Conservation (phyloP, 1,140 invertebrate species). For the Drosophila subpulchrella region DNA sequence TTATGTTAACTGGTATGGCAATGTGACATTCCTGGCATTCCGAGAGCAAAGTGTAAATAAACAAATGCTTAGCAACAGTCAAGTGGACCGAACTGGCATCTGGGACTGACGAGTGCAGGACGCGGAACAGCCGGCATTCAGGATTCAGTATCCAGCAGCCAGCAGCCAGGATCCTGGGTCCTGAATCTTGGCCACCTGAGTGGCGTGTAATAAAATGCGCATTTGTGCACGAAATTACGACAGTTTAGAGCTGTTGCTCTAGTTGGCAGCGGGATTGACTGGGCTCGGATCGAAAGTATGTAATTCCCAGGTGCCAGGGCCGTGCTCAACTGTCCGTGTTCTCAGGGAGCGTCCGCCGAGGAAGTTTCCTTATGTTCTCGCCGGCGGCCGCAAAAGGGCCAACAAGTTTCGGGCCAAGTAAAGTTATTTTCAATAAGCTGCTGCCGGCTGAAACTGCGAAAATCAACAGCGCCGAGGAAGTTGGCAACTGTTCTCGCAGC, state of each 20-base stretch:
- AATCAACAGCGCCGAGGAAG: slow-evolving; percentile 42
- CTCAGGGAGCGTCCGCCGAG: neutral
- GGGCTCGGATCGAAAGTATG: slow-evolving; percentile 10
- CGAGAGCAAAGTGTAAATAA: slow-evolving; percentile 71
- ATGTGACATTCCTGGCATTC: slow-evolving; percentile 55
- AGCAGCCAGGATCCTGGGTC: neutral
- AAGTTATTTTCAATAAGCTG: slow-evolving; percentile 75
- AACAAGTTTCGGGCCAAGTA: slow-evolving; percentile 48
- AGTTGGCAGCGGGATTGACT: slow-evolving; percentile 22
- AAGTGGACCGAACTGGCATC: slow-evolving; percentile 30
- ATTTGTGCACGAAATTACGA: slow-evolving; percentile 76
- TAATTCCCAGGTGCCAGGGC: slow-evolving; percentile 28
- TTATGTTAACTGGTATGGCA: slow-evolving; percentile 20
- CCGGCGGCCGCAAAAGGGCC: slow-evolving; percentile 37
- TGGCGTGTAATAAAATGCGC: slow-evolving; percentile 77
- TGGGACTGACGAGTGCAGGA: slow-evolving; percentile 28
- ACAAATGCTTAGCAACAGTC: slow-evolving; percentile 61
- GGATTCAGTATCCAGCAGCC: slow-evolving; percentile 5
- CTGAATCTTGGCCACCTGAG: slow-evolving; percentile 44
- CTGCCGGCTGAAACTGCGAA: slow-evolving; percentile 44
- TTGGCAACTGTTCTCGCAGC: slow-evolving; percentile 26
- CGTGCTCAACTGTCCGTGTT: slow-evolving; percentile 28
- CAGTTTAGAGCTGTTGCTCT: slow-evolving; percentile 50
- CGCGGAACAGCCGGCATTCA: slow-evolving; percentile 6
- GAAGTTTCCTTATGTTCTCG: slow-evolving; percentile 31